phyloP scores from a whole-genome alignment of 2,113 vertebrate species.

The Eolophus roseicapilla region DNA sequence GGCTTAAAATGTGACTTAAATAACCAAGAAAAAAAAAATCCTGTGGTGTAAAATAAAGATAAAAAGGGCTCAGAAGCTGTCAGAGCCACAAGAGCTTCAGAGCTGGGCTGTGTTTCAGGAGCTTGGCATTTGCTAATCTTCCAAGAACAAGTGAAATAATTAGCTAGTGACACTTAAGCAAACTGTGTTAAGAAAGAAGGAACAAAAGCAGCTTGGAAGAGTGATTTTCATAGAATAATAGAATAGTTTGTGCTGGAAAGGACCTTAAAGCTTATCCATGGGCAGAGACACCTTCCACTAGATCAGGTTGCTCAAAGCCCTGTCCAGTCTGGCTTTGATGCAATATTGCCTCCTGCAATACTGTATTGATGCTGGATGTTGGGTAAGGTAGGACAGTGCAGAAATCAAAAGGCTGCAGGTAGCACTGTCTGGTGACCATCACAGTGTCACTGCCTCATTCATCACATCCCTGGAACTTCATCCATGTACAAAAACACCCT shows the following conservation, averaged over 20 bases:
- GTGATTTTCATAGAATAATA: background rate
- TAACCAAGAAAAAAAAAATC: background rate
- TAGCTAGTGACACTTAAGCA: background rate
- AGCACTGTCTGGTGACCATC: background rate
- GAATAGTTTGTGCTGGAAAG: background rate
- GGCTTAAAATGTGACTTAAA: background rate
- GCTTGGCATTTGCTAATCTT: slow-evolving; percentile 1
- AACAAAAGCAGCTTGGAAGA: background rate
- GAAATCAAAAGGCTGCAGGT: background rate
- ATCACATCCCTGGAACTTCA: background rate
- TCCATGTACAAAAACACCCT: background rate
- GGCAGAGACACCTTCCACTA: background rate
- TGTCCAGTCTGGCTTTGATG: background rate
- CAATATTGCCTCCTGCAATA: background rate
- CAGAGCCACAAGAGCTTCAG: background rate
- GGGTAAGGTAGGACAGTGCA: background rate
- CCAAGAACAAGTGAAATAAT: background rate
- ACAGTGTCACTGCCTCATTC: background rate
- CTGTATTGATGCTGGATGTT: background rate
- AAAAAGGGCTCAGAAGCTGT: background rate
- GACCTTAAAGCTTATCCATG: background rate
- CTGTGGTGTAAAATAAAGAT: background rate
- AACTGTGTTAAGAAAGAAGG: background rate
- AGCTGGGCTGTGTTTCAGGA: background rate
- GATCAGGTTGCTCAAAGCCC: background rate